phyloP scores from a whole-genome alignment of 2,888 invertebrate species.

The Ennomos quercinarius region DNA sequence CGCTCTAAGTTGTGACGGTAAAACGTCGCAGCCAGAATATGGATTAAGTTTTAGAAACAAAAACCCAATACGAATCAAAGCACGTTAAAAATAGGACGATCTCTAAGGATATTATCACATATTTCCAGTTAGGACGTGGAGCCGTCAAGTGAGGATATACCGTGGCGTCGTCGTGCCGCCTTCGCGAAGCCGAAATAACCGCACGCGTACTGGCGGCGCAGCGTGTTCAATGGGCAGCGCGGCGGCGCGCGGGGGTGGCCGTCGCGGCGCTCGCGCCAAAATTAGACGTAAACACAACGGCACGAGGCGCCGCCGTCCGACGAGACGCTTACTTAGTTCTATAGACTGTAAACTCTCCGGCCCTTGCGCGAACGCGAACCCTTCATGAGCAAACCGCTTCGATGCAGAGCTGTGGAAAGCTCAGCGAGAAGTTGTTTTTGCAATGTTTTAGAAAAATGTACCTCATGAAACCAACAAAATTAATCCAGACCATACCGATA shows the following conservation, averaged over 20 bases:
- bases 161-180: slow-evolving; percentile 67
- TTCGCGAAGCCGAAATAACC: slow-evolving; percentile 77
- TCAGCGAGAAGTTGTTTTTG: not conserved
- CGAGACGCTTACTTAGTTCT: slow-evolving; percentile 49
- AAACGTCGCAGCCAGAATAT: too few species aligned
- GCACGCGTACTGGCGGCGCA: slow-evolving; percentile 70
- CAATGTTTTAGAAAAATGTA: not conserved
- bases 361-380: slow-evolving; percentile 14
- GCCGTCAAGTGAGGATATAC: slow-evolving; percentile 52
- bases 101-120: slow-evolving; percentile 12
- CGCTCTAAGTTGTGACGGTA: too few species aligned
- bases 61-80: too few species aligned
- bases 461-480: too few species aligned
- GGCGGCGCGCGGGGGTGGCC: slow-evolving; percentile 67
- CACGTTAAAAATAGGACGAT: not conserved
- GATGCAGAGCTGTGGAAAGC: slow-evolving; percentile 1
- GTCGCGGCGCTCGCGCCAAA: slow-evolving; percentile 83
- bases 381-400: slow-evolving; percentile 3
- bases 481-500: too few species aligned
- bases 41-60: too few species aligned
- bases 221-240: slow-evolving; percentile 78
- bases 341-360: slow-evolving; percentile 32
- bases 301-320: slow-evolving; percentile 73
- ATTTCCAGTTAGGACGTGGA: slow-evolving; percentile 18
- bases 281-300: slow-evolving; percentile 84